phyloP scores from a whole-genome alignment of 1,140 invertebrate genomes.

The Nymphalis io region DNA sequence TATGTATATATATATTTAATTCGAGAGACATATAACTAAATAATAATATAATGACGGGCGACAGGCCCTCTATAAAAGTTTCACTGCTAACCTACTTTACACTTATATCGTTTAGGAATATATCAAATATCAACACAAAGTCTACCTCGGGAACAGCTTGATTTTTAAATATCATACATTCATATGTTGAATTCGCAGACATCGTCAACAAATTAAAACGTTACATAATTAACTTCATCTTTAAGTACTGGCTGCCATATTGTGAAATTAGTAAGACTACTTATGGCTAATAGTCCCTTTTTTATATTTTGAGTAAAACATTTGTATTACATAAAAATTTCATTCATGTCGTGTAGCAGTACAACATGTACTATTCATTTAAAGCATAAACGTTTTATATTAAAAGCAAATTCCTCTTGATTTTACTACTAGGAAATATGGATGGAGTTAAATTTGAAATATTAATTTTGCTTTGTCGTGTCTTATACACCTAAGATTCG shows the following conservation, averaged over 20 bases:
- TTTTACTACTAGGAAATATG: no score
- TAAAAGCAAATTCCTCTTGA: no score
- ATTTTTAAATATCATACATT: slow-evolving; percentile 23
- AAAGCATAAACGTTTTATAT: no score
- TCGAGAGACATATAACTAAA: slow-evolving; percentile 32
- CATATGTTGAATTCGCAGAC: slow-evolving; percentile 7
- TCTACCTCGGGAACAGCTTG: slow-evolving; percentile 47
- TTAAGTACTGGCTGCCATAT: slow-evolving; percentile 25
- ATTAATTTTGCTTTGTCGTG: no score
- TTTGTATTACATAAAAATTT: neutral
- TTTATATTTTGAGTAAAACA: neutral
- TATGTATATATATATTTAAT: slow-evolving; percentile 60
- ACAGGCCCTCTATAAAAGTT: slow-evolving; percentile 33
- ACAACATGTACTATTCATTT: no score
- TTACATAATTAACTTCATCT: slow-evolving; percentile 7
- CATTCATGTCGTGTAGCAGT: no score
- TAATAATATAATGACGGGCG: slow-evolving; percentile 37
- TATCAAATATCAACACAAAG: slow-evolving; percentile 59
- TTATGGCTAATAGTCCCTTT: neutral
- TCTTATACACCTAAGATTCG: no score
- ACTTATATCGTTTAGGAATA: slow-evolving; percentile 68
- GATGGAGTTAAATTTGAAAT: no score
- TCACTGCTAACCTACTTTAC: slow-evolving; percentile 63
- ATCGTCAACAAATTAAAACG: neutral
- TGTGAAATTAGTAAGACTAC: neutral